Base-by-base conservation (phyloP, 2,113 vertebrate genomes). In the Delphinus delphis region DNA sequence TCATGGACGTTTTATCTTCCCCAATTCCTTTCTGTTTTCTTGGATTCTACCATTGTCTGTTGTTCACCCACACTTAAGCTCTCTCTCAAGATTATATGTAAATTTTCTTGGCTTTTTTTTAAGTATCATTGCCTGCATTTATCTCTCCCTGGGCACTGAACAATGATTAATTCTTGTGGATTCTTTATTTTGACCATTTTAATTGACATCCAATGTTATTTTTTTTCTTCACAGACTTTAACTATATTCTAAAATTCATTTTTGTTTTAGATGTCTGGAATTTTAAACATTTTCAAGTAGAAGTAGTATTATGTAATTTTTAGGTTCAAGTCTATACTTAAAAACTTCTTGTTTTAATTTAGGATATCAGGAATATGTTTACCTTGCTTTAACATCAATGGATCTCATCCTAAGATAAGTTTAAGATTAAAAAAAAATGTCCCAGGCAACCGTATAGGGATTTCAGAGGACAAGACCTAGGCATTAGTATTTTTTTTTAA, bases 261-360 rank as follows among this genome's bases (percentile, higher is more conserved):
- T 93, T 86, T 93, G 14, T 79, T 95, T 93, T 90, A 80, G 41
- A 90, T 95, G n/a, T 76, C 41, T 94, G 36, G 28, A 93, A 86
- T 89, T 94, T 71, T 53, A 91, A 95, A 71, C 25, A 55, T 74
- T 95, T 97, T 87, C 12, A 44, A 26, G 5, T 82, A 71, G 73
- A 60, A 95, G 71, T 25, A 93, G 9, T 44, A 53, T 31, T 80
- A 83, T 33, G 33, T 44, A 96, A 21, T 47, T 88, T 85, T 63
- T 47, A 88, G 62, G 21, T 53, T 93, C 20, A 89, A 58, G 9
- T 50, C 0, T 33, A 15, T 41, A 12, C 68, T 87, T 83, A 79
- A 90, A 68, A 60, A 25, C 73, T 89, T 91, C 47, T 89, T 94
- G 13, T 65, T 92, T 96, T 82, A 82, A 31, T 94, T 71, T 93